Evolutionary conservation across 2,888 invertebrate species (phyloP).

Genomic region (Pogonocherus hispidulus): DNA sequence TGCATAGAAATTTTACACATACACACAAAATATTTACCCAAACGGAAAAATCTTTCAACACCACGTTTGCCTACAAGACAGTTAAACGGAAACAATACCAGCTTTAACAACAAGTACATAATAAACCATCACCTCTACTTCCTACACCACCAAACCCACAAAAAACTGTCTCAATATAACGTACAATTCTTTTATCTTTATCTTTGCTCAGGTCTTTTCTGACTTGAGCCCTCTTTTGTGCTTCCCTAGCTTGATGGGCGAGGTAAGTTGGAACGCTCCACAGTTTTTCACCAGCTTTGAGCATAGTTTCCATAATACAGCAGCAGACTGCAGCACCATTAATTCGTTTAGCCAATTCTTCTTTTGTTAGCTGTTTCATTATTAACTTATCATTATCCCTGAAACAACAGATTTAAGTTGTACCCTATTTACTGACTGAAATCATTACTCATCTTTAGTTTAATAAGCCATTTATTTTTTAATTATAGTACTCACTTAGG

Average conservation of each 20-base stretch:
- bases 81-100: constrained; percentile 16
- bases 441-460: too few species aligned
- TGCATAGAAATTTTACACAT: not conserved
- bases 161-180: constrained; percentile 58
- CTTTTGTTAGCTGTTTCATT: constrained; percentile 58
- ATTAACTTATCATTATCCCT: constrained; percentile 57
- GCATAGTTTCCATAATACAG: constrained; percentile 85
- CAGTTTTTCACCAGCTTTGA: constrained; percentile 82
- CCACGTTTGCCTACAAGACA: not conserved
- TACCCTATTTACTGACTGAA: too few species aligned
- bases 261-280: constrained; percentile 86
- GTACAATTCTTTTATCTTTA: constrained; percentile 62
- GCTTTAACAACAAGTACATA: constrained; percentile 44
- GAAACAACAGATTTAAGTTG: too few species aligned
- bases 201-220: constrained; percentile 61
- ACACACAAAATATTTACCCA: constrained; percentile 6
- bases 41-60: not conserved
- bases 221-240: constrained; percentile 62
- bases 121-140: constrained; percentile 54
- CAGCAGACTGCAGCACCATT: constrained; percentile 91
- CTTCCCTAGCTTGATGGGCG: constrained; percentile 74
- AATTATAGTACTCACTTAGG: constrained; percentile 65
- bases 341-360: constrained; percentile 72
- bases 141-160: constrained; percentile 56
- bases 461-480: too few species aligned